These are phyloP conservation scores for Rhopalosiphum padi DNA, from an alignment of 1,140 invertebrate species.

Conservation along the genomic window DNA sequence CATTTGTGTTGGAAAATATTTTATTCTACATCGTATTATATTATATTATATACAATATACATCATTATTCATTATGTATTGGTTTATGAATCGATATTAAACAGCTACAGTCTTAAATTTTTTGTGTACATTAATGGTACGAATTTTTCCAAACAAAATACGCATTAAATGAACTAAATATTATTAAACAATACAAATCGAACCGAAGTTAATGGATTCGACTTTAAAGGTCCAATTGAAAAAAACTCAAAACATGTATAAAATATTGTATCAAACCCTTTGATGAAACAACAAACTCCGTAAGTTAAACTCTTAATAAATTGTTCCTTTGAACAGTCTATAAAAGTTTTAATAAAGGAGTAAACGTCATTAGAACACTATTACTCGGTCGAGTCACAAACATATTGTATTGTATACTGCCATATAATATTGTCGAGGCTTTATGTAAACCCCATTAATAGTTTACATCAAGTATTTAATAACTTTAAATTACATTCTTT, in stretches of 20 bases:
- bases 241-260: neutral
- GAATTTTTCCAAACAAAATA: neutral
- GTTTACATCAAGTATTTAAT: neutral
- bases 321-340: conserved; percentile 5
- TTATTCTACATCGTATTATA: neutral
- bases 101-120: neutral
- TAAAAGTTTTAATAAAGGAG: conserved; percentile 4
- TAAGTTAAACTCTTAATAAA: neutral
- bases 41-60: neutral
- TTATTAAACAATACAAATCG: neutral
- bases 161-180: neutral
- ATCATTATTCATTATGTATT: neutral
- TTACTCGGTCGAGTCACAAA: neutral
- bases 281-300: neutral
- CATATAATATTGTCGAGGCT: neutral
- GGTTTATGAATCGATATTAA: neutral
- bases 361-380: neutral
- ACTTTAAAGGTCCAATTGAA: neutral
- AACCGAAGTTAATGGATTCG: neutral
- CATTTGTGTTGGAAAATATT: neutral
- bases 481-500: neutral
- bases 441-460: neutral
- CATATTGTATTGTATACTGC: neutral
- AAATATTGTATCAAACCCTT: neutral
- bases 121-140: neutral